Percentiles rank a stretch among this genome's conserved stretches.
phyloP scores from a whole-genome alignment of 2,888 invertebrate species.

The Mythimna vitellina region DNA sequence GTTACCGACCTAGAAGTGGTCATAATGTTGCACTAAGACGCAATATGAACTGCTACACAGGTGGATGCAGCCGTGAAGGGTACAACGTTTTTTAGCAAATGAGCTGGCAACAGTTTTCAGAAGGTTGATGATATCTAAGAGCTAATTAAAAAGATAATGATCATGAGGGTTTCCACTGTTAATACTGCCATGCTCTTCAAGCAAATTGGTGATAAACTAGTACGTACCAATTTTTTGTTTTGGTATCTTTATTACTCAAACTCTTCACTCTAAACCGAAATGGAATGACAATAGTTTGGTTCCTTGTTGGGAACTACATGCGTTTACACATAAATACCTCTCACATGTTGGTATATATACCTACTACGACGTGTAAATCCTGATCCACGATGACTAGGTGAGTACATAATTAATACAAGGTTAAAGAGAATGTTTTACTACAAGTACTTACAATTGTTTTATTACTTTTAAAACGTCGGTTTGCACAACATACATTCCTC shows the following conservation, averaged over 20 bases:
- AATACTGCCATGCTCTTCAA: background rate
- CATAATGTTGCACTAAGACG: too few species aligned
- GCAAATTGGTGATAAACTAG: background rate
- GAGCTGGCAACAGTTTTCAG: background rate
- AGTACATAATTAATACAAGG: conserved; percentile 21
- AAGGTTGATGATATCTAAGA: background rate
- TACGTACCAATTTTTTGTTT: too few species aligned
- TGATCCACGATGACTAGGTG: background rate
- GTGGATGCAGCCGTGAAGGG: background rate
- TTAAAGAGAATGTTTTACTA: conserved; percentile 25
- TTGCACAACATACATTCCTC: conserved; percentile 54
- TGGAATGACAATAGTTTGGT: too few species aligned
- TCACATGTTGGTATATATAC: background rate
- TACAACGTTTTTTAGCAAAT: background rate
- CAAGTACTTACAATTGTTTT: conserved; percentile 41
- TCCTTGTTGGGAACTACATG: background rate
- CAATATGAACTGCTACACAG: background rate
- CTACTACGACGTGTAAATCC: background rate
- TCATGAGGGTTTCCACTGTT: background rate
- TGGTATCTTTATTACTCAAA: background rate
- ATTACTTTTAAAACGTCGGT: conserved; percentile 52
- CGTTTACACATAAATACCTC: background rate
- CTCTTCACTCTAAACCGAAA: background rate
- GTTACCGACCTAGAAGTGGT: background rate
- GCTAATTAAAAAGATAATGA: background rate